phyloP scores from a whole-genome alignment of 2,888 invertebrate genomes.

The Luperina nickerlii region DNA sequence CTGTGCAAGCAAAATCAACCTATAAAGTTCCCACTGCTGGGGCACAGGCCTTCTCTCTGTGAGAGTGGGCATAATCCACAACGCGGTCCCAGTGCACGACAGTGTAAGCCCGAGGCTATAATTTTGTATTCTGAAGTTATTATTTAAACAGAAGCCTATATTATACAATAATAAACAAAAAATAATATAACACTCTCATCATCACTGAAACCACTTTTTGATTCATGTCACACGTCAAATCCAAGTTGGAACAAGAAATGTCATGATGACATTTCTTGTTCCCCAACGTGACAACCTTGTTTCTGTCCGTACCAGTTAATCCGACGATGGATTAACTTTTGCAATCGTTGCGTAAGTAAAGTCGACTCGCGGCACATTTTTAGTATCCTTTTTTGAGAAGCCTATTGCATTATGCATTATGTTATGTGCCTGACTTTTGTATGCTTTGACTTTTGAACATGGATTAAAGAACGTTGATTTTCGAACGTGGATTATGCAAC shows the following conservation, averaged over 20 bases:
- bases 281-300: constrained; percentile 49
- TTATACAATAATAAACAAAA: background rate
- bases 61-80: too few species aligned
- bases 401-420: constrained; percentile 27
- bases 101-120: background rate
- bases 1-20: background rate
- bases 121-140: background rate
- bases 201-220: background rate
- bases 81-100: too few species aligned
- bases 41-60: too few species aligned
- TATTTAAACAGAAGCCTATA: too few species aligned
- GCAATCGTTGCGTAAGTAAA: constrained; percentile 46
- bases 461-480: background rate
- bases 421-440: background rate
- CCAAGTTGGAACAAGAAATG: background rate
- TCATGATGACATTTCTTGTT: constrained; percentile 1
- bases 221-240: constrained; percentile 7
- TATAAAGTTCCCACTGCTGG: background rate
- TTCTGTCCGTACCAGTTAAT: constrained; percentile 34
- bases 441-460: background rate
- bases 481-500: background rate
- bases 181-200: background rate
- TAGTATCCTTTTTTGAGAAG: constrained; percentile 47
- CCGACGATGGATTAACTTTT: constrained; percentile 44
- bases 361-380: constrained; percentile 23